Evolutionary conservation across 2,888 invertebrate genomes (phyloP).

Genomic region (Torymus tubicola): DNA sequence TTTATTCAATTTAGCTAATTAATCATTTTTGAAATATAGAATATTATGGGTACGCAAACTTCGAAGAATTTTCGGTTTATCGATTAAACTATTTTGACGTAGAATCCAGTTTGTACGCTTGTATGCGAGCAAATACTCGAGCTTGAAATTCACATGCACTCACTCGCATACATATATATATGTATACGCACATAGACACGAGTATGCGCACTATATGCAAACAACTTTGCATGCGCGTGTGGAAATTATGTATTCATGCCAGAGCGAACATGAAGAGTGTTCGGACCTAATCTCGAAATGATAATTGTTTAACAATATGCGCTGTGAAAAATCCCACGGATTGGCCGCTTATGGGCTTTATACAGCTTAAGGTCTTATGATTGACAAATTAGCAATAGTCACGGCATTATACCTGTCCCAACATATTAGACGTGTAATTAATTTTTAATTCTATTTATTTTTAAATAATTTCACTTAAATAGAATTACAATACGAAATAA

Average conservation of each 20-base stretch:
- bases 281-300: slow-evolving; percentile 27
- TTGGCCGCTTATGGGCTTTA: too few relatives aligned
- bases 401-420: too few relatives aligned
- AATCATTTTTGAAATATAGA: background rate
- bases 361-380: too few relatives aligned
- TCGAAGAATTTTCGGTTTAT: background rate
- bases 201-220: too few relatives aligned
- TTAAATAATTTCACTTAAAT: too few relatives aligned
- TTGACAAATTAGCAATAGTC: too few relatives aligned
- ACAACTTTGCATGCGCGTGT: slow-evolving; percentile 17
- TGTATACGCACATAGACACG: too few relatives aligned
- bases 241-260: slow-evolving; percentile 64
- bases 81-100: background rate
- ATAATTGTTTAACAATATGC: slow-evolving; percentile 28
- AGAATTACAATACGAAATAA: too few relatives aligned
- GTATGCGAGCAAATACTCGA: slow-evolving; percentile 6
- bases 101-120: background rate
- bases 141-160: slow-evolving; percentile 1
- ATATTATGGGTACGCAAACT: background rate
- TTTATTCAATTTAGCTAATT: background rate
- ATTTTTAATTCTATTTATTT: too few relatives aligned
- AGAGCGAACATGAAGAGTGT: slow-evolving; percentile 60
- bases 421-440: too few relatives aligned
- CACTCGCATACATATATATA: background rate
- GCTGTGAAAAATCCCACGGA: slow-evolving; percentile 9